Conservation (phyloP, 2,797 vertebrate genomes). For the Anguilla pacifica region DNA sequence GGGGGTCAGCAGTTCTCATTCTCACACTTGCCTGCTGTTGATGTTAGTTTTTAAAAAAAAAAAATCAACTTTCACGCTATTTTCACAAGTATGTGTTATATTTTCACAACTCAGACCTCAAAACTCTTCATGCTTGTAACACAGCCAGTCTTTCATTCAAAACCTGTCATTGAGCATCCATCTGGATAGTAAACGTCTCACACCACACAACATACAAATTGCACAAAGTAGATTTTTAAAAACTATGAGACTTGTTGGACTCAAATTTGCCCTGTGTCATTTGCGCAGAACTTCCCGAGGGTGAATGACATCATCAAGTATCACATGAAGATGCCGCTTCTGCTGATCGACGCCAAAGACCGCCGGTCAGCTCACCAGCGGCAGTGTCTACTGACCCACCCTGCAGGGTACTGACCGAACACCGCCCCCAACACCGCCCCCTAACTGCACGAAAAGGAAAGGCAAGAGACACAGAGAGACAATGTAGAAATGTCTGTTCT, state of each 20-base stretch:
- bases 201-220: no score
- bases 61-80: no score
- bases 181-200: no score
- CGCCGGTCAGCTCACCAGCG: slow-evolving; percentile 78
- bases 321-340: slow-evolving; percentile 82
- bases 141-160: no score
- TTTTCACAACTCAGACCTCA: no score
- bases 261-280: slow-evolving; percentile 5
- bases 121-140: no score
- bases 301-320: slow-evolving; percentile 84
- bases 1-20: background rate
- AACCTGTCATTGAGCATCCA: no score
- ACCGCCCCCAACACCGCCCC: background rate
- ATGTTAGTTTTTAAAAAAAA: background rate
- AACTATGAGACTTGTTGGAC: background rate
- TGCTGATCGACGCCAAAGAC: slow-evolving; percentile 92
- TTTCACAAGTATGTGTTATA: no score
- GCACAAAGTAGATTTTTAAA: no score
- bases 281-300: slow-evolving; percentile 78
- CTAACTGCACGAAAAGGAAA: background rate
- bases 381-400: slow-evolving; percentile 81
- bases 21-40: background rate
- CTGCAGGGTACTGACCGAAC: slow-evolving; percentile 67
- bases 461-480: background rate
- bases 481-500: background rate